Evolutionary conservation across 2,113 vertebrate genomes (phyloP).

Genomic region (Pterophyllum scalare): DNA sequence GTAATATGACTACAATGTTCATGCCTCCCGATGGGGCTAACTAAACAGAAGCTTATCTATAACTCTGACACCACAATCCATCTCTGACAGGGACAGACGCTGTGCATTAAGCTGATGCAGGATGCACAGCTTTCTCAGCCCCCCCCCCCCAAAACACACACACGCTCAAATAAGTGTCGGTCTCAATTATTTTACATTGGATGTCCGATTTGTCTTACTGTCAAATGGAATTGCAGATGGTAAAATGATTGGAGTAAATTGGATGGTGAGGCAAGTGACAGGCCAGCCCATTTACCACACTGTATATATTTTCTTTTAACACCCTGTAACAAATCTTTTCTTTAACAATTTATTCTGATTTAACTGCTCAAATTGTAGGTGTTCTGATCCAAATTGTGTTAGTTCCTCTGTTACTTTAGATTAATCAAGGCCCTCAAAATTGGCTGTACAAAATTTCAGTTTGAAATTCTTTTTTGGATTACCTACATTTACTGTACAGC

Average conservation of each 20-base stretch:
- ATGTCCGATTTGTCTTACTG: slow-evolving; percentile 72
- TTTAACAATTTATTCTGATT: background rate
- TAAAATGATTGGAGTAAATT: slow-evolving; percentile 70
- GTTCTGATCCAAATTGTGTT: background rate
- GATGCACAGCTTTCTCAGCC: slow-evolving; percentile 24
- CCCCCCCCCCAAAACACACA: slow-evolving; percentile 3
- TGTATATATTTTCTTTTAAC: background rate
- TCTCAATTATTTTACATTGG: slow-evolving; percentile 73
- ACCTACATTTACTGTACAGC: too few species aligned
- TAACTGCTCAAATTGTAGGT: background rate
- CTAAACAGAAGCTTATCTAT: slow-evolving; percentile 70
- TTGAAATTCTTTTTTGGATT: too few species aligned
- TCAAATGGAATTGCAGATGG: slow-evolving; percentile 62
- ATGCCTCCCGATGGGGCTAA: slow-evolving; percentile 46
- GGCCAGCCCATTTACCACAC: background rate
- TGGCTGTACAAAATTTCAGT: too few species aligned
- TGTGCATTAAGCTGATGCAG: slow-evolving; percentile 43
- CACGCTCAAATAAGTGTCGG: slow-evolving; percentile 62
- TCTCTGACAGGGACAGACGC: slow-evolving; percentile 64
- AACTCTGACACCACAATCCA: slow-evolving; percentile 73
- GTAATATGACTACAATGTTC: slow-evolving; percentile 61
- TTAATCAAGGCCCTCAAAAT: background rate
- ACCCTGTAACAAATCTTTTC: background rate
- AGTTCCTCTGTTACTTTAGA: background rate
- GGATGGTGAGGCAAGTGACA: slow-evolving; percentile 49